Base-by-base conservation (phyloP, 2,888 invertebrate genomes). In the Drosophila putrida region DNA sequence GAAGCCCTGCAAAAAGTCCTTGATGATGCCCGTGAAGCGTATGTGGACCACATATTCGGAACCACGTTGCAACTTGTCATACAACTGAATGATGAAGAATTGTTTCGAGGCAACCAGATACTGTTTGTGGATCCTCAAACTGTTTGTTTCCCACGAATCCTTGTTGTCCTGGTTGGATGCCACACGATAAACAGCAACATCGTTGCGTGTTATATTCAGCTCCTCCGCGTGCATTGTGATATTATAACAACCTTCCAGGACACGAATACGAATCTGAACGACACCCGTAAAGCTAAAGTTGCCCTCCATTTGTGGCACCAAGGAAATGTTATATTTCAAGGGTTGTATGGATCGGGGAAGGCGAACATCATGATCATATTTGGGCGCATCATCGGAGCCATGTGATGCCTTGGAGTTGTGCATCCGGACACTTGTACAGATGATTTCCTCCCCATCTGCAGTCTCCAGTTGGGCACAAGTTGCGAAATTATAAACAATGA, bases 201-300 rank as follows among this genome's bases (percentile, higher is more conserved):
- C 93, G 35, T 94, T 93, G 53, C 94, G 93, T 39, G 94, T 93
- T 69, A 97, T 95, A 49, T 93, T 93, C 75, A 97, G 93, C 75
- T 96, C 95, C 38, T 95, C 94, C 6, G 95, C 95, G 90, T 97
- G 97, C 73, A 97, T 93, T 0, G 95, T 96, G 13, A 97, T 94
- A 90, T 95, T 95, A 54, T 94, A 93, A 75, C 91, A 92, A 8
- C 94, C 93, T 66, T 89, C 80, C 13, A 94, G 93, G 1, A 95
- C 95, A 65, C 94, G 93, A 51, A 97, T 89, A 15, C 93, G 85
- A 71, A 96, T 95, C 81, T 94, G 94, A 1, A 95, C 94, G 91
- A 94, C 94, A 41, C 97, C 97, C 71, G 95, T 93, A 89, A 97
- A 97, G 11, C 96, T 96, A 80, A 97, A 97, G 90, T 97, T 97